These are phyloP conservation scores for Egretta garzetta DNA, from an alignment of 2,113 vertebrate species.

Conservation along the genomic window DNA sequence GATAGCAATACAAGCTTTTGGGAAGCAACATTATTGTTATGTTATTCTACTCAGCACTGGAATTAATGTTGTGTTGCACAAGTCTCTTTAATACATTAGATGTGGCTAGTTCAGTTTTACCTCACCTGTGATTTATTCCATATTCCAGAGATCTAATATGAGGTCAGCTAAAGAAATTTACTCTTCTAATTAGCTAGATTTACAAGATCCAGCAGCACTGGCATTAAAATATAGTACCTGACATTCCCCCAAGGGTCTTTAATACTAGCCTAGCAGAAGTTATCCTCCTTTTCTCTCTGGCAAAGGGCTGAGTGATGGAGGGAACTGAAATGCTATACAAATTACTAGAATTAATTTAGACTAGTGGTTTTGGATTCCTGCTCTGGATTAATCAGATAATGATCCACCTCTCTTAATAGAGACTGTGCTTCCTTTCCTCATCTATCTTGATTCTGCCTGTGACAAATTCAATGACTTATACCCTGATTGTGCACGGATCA, in stretches of 20 bases:
- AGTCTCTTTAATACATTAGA: not conserved
- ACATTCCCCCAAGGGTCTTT: not conserved
- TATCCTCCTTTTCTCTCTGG: not conserved
- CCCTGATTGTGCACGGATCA: not conserved
- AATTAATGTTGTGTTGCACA: not conserved
- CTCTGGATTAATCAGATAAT: not conserved
- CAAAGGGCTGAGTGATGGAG: not conserved
- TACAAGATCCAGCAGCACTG: not conserved
- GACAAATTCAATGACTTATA: not conserved
- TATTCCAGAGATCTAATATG: not conserved
- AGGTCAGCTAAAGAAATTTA: slow-evolving; percentile 20
- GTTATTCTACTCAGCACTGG: not conserved
- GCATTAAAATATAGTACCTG: not conserved
- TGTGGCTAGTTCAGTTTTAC: not conserved
- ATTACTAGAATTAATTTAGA: not conserved
- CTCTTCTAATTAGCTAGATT: slow-evolving; percentile 18
- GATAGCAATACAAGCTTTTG: not conserved
- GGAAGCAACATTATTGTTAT: not conserved
- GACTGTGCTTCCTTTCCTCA: not conserved
- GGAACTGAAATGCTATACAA: not conserved
- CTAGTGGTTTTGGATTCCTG: not conserved
- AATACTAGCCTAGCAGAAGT: not conserved
- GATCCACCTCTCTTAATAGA: not conserved
- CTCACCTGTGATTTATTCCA: slow-evolving; percentile 6
- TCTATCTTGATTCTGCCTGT: not conserved